Evolutionary conservation across 2,888 invertebrate species (phyloP).

Genomic region (Rhingia campestris): DNA sequence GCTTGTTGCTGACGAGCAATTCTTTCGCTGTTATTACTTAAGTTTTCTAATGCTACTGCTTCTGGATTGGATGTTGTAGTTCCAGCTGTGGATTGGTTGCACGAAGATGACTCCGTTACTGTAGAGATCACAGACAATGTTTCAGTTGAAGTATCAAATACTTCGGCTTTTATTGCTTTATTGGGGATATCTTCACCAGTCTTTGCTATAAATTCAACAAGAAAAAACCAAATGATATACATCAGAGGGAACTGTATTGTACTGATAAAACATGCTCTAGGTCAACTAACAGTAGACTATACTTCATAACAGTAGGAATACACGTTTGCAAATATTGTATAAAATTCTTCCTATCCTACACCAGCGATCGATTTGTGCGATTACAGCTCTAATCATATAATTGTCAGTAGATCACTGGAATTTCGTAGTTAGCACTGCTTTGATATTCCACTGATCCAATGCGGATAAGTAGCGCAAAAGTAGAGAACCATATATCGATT

Average conservation of each 20-base stretch:
- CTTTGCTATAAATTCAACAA: constrained; percentile 47
- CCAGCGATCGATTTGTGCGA: too few relatives aligned
- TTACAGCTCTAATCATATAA: too few relatives aligned
- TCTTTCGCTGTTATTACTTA: constrained; percentile 46
- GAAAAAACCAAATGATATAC: neutral
- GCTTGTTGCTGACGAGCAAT: constrained; percentile 20
- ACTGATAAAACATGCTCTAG: neutral
- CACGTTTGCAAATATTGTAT: too few relatives aligned
- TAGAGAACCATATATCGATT: too few relatives aligned
- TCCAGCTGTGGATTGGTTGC: constrained; percentile 34
- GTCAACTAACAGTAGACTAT: too few relatives aligned
- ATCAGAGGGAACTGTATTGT: neutral
- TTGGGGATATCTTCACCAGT: constrained; percentile 57
- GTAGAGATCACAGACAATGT: constrained; percentile 62
- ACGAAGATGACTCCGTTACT: constrained; percentile 50
- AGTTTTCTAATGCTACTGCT: constrained; percentile 42
- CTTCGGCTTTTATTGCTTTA: constrained; percentile 66
- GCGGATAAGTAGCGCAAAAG: too few relatives aligned
- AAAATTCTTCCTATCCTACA: too few relatives aligned
- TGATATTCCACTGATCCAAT: too few relatives aligned
- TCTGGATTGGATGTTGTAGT: constrained; percentile 28
- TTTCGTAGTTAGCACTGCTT: too few relatives aligned
- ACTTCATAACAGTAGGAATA: too few relatives aligned
- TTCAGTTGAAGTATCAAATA: constrained; percentile 56
- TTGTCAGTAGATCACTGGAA: too few relatives aligned